Evolutionary conservation across 2,797 vertebrate species (phyloP), one percentile per base, ranked within the genome.

Genomic region (Acrossocheilus fasciatus): DNA sequence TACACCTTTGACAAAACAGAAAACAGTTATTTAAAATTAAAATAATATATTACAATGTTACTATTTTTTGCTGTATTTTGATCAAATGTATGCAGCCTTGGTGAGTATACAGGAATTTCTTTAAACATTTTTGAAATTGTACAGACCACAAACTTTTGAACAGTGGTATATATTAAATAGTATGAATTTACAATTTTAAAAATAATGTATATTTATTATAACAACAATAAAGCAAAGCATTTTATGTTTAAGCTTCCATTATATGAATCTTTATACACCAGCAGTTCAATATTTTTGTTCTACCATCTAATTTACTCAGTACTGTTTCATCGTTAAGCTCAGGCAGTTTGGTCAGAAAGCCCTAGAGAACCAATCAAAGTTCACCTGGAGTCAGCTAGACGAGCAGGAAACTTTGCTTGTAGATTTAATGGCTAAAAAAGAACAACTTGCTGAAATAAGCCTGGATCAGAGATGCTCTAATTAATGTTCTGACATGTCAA

Each of bases 361-460:
- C 50, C 84, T 36, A 17, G 76, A 80, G 84, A 85, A 70, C 84
- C 84, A 80, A 85, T 72, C 84, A 62, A 70, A n/a, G 18, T 85
- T 72, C 66, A 78, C 26, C 39, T 57, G 47, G 62, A 69, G 74
- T 85, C 50, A 23, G 23, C 34, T 20, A 45, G 23, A 69, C 45
- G n/a, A 70, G 50, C 47, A 79, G 14, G 36, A 66, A 20, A 50
- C 45, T 76, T 59, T 68, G 34, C 82, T 68, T 18, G 45, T 4
- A 83, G 39, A n/a, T 23, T 57, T 76, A 75, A 43, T 15, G 36
- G 20, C n/a, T 80, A 17, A 57, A 52, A 70, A 70, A 17, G 26
- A 70, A 18, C 43, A 52, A 8, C 17, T 59, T 20, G 45, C 12
- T 59, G 7, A 15, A 70, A 70, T 45, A 70, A 69, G 54, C 47